Evolutionary conservation across 2,888 invertebrate genomes (phyloP).

Genomic region (Agrotis exclamationis): DNA sequence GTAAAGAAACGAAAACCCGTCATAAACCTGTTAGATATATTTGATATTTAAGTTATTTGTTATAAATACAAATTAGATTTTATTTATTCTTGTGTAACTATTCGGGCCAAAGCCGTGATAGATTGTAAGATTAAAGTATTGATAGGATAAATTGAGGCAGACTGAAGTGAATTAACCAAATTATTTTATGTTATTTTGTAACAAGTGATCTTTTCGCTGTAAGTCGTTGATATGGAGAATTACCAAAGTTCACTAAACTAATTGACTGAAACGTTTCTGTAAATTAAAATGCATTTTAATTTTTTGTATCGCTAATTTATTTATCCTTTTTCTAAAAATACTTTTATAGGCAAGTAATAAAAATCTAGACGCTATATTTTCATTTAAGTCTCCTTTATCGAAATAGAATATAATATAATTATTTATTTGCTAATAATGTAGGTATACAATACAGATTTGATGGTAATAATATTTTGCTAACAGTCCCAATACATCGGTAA

Average conservation of each 20-base stretch:
- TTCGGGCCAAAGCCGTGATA: slow-evolving; percentile 51
- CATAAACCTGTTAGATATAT: slow-evolving; percentile 85
- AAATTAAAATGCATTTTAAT: slow-evolving; percentile 58
- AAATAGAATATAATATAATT: too few relatives aligned
- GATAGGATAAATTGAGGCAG: slow-evolving; percentile 42
- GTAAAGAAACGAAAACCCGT: slow-evolving; percentile 84
- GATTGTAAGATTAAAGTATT: slow-evolving; percentile 49
- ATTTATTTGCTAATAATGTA: too few relatives aligned
- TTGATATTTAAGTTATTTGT: slow-evolving; percentile 82
- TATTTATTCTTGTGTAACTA: slow-evolving; percentile 61
- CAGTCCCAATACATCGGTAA: too few relatives aligned
- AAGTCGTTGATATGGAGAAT: slow-evolving; percentile 16
- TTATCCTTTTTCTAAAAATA: slow-evolving; percentile 9
- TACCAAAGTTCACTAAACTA: slow-evolving; percentile 33
- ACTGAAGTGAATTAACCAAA: slow-evolving; percentile 56
- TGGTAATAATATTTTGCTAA: too few relatives aligned
- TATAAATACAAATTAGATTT: slow-evolving; percentile 80
- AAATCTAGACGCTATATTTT: too few relatives aligned
- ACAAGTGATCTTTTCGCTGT: slow-evolving; percentile 32
- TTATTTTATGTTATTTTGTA: slow-evolving; percentile 48
- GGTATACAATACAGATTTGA: too few relatives aligned
- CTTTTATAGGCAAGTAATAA: background rate
- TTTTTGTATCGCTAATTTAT: slow-evolving; percentile 13
- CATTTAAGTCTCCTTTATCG: too few relatives aligned
- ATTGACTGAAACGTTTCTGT: slow-evolving; percentile 42